A percentile compares a stretch with the other conserved stretches of the same genome.
Evolutionary conservation across 2,888 invertebrate species (phyloP).

Genomic region (Smittia aterrima): DNA sequence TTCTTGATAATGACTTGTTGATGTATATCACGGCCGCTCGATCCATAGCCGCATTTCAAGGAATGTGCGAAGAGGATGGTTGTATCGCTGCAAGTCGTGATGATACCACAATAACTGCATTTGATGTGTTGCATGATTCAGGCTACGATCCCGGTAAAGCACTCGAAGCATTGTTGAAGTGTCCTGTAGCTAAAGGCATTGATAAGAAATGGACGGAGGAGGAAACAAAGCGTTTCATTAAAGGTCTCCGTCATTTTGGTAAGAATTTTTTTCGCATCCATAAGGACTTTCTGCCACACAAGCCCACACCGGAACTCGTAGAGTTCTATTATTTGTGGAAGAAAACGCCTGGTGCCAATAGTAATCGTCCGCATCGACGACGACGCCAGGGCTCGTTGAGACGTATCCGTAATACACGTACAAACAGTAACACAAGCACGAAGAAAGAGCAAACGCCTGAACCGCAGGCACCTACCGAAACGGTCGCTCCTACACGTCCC

Average conservation of each 20-base stretch:
- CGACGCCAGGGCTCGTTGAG: conserved; percentile 82
- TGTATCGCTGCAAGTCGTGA: conserved; percentile 95
- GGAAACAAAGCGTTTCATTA: conserved; percentile 96
- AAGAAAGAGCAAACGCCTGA: conserved; percentile 72
- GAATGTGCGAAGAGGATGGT: conserved; percentile 97
- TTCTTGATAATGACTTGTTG: conserved; percentile 90
- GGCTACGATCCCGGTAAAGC: conserved; percentile 96
- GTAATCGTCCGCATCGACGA: conserved; percentile 90
- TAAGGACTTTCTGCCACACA: conserved; percentile 93
- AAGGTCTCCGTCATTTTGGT: conserved; percentile 96
- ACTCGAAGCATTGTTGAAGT: conserved; percentile 92
- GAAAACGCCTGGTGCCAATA: conserved; percentile 96
- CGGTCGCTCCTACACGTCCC: conserved; percentile 52
- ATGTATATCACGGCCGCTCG: conserved; percentile 97
- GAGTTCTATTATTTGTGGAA: conserved; percentile 99
- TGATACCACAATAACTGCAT: conserved; percentile 95
- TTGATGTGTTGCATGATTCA: conserved; percentile 93
- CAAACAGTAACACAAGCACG: conserved; percentile 72
- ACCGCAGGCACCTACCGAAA: conserved; percentile 52
- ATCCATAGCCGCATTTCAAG: conserved; percentile 96
- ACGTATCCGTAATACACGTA: conserved; percentile 79
- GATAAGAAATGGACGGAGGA: conserved; percentile 99
- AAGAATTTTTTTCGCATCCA: conserved; percentile 98
- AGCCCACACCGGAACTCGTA: conserved; percentile 96
- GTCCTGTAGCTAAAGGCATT: conserved; percentile 94